Evolutionary conservation across 2,113 vertebrate genomes (phyloP).

Genomic region (Labrus mixtus): DNA sequence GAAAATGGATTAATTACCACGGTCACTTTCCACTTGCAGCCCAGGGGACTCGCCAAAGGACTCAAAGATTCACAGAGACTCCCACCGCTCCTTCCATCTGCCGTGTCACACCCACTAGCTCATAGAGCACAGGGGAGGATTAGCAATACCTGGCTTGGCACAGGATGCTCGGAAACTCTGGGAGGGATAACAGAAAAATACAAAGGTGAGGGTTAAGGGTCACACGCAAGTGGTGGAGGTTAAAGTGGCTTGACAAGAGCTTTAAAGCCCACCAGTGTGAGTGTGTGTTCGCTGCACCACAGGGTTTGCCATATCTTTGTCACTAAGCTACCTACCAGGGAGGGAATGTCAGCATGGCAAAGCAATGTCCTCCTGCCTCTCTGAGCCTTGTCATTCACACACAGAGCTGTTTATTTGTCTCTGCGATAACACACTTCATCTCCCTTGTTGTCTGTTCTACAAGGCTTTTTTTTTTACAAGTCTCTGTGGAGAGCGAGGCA

Average conservation of each 20-base stretch:
- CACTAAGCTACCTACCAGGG: constrained; percentile 55
- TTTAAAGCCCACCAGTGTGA: constrained; percentile 52
- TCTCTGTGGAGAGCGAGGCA: constrained; percentile 56
- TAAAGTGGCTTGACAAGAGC: constrained; percentile 72
- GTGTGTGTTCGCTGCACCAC: constrained; percentile 51
- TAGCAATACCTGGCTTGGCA: constrained; percentile 61
- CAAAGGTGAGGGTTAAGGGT: constrained; percentile 64
- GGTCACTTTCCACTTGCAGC: constrained; percentile 72
- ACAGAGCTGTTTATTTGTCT: constrained; percentile 23
- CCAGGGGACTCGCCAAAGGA: constrained; percentile 68
- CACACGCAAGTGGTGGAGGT: constrained; percentile 49
- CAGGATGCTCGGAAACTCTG: constrained; percentile 38
- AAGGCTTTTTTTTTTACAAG: constrained; percentile 58
- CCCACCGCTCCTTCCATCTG: constrained; percentile 81
- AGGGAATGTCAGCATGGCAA: constrained; percentile 66
- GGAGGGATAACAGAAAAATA: constrained; percentile 37
- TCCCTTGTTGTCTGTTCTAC: constrained; percentile 49
- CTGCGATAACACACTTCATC: constrained; percentile 52
- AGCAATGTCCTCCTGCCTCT: constrained; percentile 64
- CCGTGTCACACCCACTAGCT: constrained; percentile 64
- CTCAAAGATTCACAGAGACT: constrained; percentile 67
- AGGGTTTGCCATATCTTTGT: constrained; percentile 63
- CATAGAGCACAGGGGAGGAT: constrained; percentile 45
- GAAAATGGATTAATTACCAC: constrained; percentile 80
- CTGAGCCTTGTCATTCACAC: constrained; percentile 71